Base-by-base conservation (phyloP, 2,888 invertebrate genomes). In the Drosophila neutralis region DNA sequence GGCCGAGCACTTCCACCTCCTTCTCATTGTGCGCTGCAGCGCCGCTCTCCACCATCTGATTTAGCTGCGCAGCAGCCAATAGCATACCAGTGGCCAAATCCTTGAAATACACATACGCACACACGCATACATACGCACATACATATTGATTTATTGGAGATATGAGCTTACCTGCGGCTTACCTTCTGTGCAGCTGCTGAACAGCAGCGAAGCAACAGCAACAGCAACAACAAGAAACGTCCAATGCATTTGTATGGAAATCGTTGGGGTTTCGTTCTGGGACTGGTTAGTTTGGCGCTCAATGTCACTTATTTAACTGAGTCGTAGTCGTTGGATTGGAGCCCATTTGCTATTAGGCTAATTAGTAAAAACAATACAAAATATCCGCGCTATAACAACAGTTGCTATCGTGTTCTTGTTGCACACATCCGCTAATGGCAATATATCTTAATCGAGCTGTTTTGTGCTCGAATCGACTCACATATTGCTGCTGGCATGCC, bases 21-120 rank as follows among this genome's bases (percentile, higher is more conserved):
- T 83, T 69, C n/a, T 77, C 73, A n/a, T 87, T 54, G 0, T 52
- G 59, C 1, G 76, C 69, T 0, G 81, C 92, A 1, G 81, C 91
- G 6, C 91, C 91, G 7, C 73, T 77, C 6, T 87, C 89, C 27
- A 81, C 8, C 6, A 78, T n/a, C 5, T 91, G 86, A 66, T 91
- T 82, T 1, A 68, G 10, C 52, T 91, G 87, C 0, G 76, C 78
- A 6, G 61, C 65, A 4, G 77, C 82, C 82, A 89, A 27, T 33
- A 91, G 21, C 24, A 83, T 67, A 18, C 78, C 75, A 0, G 74
- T 71, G 62, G 64, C 53, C 10, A 89, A 2, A 15, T 91, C 86
- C 91, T 91, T 51, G 13, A 45, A 67, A 40, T 24, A 33, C 2
- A 45, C 42, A 56, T 21, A 60, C 29, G 2, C 6, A 21, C 36